Conservation (phyloP, 2,797 vertebrate species). For the Pseudochirops cupreus region DNA sequence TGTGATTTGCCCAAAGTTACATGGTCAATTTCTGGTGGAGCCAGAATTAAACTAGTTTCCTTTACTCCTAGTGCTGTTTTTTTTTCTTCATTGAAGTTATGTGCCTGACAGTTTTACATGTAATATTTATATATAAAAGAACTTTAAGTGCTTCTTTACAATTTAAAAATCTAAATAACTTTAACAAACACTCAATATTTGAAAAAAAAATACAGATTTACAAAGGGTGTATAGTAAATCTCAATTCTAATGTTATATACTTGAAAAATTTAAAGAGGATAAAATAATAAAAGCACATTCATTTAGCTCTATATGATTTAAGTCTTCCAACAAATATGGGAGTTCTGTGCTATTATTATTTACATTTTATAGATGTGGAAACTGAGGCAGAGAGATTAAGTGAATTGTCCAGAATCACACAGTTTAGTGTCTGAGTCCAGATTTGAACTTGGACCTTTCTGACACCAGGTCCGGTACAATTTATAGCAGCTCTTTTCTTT, state of each 20-base stretch:
- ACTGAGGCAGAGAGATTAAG: neutral
- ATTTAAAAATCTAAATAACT: neutral
- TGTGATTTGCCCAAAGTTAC: neutral
- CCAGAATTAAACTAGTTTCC: neutral
- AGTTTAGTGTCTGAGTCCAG: neutral
- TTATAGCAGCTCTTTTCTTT: neutral
- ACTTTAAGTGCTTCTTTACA: neutral
- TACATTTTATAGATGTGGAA: neutral
- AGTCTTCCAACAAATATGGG: neutral
- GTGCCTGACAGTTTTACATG: neutral
- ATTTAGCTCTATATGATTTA: neutral
- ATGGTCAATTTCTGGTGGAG: neutral
- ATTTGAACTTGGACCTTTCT: neutral
- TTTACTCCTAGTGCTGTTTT: neutral
- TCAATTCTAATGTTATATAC: neutral
- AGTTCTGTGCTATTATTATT: neutral
- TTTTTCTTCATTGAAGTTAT: neutral
- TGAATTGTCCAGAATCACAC: neutral
- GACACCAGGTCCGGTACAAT: neutral
- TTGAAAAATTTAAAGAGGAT: neutral
- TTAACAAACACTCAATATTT: neutral
- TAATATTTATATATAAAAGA: neutral
- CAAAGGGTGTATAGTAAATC: neutral
- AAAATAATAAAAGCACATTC: neutral
- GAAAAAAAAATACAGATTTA: neutral